These are phyloP conservation scores for Andrena praecox DNA, from an alignment of 2,888 invertebrate species.

Conservation along the genomic window DNA sequence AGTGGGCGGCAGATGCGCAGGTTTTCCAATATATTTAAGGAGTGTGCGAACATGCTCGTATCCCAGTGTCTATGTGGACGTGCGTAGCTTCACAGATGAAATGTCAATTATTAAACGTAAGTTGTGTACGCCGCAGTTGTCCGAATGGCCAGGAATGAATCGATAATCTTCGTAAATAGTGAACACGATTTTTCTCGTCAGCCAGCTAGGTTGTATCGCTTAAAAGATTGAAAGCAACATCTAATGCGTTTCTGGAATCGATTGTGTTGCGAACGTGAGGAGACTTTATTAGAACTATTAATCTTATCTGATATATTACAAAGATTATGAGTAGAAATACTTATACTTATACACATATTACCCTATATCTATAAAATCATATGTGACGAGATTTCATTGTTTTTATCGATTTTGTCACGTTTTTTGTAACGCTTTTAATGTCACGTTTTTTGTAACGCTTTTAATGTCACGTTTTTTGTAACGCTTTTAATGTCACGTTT, in stretches of 20 bases:
- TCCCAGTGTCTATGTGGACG: neutral
- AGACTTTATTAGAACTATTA: neutral
- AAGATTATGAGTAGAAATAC: no score
- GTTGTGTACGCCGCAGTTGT: conserved; percentile 39
- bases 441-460: no score
- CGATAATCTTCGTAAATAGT: conserved; percentile 62
- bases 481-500: no score
- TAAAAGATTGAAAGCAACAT: conserved; percentile 23
- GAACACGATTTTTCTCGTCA: conserved; percentile 44
- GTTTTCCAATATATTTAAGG: conserved; percentile 57
- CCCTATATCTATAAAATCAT: no score
- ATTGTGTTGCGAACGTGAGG: neutral
- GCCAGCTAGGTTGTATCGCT: neutral
- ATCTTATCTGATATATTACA: no score
- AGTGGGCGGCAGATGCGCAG: conserved; percentile 55
- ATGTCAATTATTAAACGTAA: conserved; percentile 50
- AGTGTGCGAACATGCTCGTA: conserved; percentile 2
- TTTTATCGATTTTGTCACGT: no score
- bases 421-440: no score
- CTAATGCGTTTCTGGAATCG: neutral
- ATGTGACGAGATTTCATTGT: no score
- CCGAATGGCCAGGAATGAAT: conserved; percentile 59
- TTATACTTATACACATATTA: no score
- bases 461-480: no score
- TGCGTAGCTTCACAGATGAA: conserved; percentile 29